These are phyloP conservation scores for Tichodroma muraria DNA, from an alignment of 2,113 vertebrate species.

Conservation along the genomic window DNA sequence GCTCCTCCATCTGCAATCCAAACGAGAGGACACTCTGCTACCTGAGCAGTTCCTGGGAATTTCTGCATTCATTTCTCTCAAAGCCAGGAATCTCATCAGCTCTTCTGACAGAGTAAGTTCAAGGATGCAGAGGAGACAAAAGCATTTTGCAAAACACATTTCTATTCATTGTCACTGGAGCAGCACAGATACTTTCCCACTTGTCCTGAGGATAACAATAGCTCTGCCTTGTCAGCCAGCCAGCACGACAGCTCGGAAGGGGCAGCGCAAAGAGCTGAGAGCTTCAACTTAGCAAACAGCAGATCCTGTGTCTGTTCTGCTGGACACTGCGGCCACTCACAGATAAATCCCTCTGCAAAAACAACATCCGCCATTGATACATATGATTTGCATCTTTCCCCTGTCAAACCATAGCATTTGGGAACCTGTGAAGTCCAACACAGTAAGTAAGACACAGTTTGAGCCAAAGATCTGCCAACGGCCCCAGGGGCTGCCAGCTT, in stretches of 20 bases:
- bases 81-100: background rate
- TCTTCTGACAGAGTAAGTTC: background rate
- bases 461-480: conserved; percentile 47
- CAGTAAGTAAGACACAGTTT: background rate
- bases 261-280: background rate
- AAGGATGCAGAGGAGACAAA: background rate
- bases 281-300: background rate
- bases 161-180: background rate
- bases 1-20: background rate
- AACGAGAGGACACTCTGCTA: background rate
- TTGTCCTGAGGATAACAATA: conserved; percentile 48
- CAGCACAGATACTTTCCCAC: conserved; percentile 1
- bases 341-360: background rate
- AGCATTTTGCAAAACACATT: background rate
- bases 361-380: background rate
- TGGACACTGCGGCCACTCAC: background rate
- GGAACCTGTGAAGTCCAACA: background rate
- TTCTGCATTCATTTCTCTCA: background rate
- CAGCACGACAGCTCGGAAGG: background rate
- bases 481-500: conserved; percentile 4
- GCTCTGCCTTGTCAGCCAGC: conserved; percentile 23
- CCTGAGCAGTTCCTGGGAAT: background rate
- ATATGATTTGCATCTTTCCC: background rate
- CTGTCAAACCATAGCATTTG: background rate
- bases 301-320: background rate